These are phyloP conservation scores for Actinostola sp. DNA, from an alignment of 92 coral and sea anemone genomes.

Conservation along the genomic window DNA sequence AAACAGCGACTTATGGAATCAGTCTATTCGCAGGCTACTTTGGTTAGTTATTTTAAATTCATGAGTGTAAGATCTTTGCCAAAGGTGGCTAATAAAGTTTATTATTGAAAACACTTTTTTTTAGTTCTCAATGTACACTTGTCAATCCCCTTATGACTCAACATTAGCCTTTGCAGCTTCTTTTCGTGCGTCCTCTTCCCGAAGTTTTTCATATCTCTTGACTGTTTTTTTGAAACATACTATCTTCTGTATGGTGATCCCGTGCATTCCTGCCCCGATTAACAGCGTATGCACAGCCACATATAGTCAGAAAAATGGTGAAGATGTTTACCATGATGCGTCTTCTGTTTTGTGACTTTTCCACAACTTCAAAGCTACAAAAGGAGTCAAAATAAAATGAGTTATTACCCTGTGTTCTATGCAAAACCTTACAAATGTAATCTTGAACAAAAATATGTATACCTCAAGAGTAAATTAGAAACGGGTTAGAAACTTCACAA, in stretches of 20 bases:
- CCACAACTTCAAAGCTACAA: slow-evolving; percentile 39
- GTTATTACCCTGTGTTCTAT: neutral
- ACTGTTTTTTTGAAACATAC: slow-evolving; percentile 54
- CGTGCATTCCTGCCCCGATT: slow-evolving; percentile 47
- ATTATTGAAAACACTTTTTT: no score
- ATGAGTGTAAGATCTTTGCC: no score
- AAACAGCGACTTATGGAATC: no score
- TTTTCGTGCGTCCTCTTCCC: slow-evolving; percentile 37
- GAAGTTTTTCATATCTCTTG: slow-evolving; percentile 56
- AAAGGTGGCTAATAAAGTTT: no score
- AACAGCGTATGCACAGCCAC: slow-evolving; percentile 56
- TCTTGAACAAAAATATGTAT: neutral
- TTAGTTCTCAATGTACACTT: no score
- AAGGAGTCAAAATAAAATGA: neutral
- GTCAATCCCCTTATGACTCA: no score
- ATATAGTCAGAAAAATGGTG: slow-evolving; percentile 39
- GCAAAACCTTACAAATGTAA: no score
- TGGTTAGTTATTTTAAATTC: no score
- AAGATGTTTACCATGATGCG: slow-evolving; percentile 57
- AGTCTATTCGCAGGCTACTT: no score
- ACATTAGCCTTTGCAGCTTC: slow-evolving; percentile 6
- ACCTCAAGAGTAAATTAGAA: neutral
- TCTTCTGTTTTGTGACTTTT: slow-evolving; percentile 67
- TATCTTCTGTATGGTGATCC: slow-evolving; percentile 53
- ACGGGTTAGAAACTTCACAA: neutral